Conservation (phyloP, 2,888 invertebrate genomes). For the Spisula solida region DNA sequence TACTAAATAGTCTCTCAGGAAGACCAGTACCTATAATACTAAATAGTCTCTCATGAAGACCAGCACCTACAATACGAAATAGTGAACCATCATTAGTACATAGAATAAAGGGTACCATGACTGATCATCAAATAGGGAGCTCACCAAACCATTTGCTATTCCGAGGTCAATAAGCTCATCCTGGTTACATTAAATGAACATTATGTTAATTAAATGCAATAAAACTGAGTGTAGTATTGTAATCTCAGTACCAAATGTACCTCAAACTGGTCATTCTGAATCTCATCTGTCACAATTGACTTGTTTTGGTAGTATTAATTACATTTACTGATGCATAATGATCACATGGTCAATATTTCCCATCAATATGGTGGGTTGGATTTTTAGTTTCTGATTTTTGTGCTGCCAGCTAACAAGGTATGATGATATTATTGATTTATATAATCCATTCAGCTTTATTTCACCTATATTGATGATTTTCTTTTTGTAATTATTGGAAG, state of each 20-base stretch:
- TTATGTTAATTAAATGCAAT: slow-evolving; percentile 33
- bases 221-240: neutral
- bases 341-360: slow-evolving; percentile 12
- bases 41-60: too few species aligned
- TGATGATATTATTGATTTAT: too few species aligned
- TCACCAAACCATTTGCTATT: neutral
- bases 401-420: neutral
- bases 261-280: slow-evolving; percentile 19
- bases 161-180: neutral
- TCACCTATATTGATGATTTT: too few species aligned
- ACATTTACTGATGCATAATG: neutral
- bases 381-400: neutral
- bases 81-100: too few species aligned
- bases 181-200: neutral
- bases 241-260: neutral
- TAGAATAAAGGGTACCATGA: too few species aligned
- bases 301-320: slow-evolving; percentile 19
- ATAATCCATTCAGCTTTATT: neutral
- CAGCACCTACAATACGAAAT: neutral
- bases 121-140: too few species aligned
- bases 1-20: too few species aligned
- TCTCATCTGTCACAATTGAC: slow-evolving; percentile 27
- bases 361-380: neutral
- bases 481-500: too few species aligned
- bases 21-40: too few species aligned